Evolutionary conservation across 2,888 invertebrate species (phyloP), one percentile per base, ranked within the genome.

Genomic region (Eilema depressum): DNA sequence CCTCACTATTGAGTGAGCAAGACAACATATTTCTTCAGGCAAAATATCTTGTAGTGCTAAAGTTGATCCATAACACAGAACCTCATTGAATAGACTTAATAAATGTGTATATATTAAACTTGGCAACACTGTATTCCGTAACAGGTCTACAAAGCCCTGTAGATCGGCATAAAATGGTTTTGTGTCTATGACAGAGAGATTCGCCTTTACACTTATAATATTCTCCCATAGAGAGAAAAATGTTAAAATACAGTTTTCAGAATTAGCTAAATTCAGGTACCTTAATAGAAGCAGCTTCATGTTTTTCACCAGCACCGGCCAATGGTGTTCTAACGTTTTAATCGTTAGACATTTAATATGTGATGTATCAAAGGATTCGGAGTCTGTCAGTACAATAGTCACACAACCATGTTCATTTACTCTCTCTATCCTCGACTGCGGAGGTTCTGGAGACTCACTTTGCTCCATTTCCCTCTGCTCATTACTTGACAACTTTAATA

Each of bases 21-120:
- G 91, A 84, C 97, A 96, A 89, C 98, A 98, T 26, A 98, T 98
- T 89, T 98, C 98, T 89, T 98, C 98, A 5, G 98, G 98, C 79
- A 98, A 92, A 85, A 98, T 96, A 89, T 98, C 98, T 92, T 98
- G 98, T 78, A 98, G 93, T 1, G 98, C 98, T 81, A 98, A 93
- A 47, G 98, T 98, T 78, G 98, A 98, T 3, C 98, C 98, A 89
- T 98, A 98, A 91, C 98, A 98, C 67, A 98, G 92, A 12, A 98
- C 98, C 92, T 98, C 98, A 90, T 98, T 98, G 83, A 98, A 98
- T 47, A 98, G 94, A 81, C 97, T 97, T 75, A 98, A 91, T 85
- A 98, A 95, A 91, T 98, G 98, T 83, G 97, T 97, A 96, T 98
- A 98, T 80, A 98, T 97, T 64, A 98, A 96, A 75, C 97, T 97